These are phyloP conservation scores for Saguinus midas DNA, from an alignment of 2,113 vertebrate genomes.

Conservation along the genomic window DNA sequence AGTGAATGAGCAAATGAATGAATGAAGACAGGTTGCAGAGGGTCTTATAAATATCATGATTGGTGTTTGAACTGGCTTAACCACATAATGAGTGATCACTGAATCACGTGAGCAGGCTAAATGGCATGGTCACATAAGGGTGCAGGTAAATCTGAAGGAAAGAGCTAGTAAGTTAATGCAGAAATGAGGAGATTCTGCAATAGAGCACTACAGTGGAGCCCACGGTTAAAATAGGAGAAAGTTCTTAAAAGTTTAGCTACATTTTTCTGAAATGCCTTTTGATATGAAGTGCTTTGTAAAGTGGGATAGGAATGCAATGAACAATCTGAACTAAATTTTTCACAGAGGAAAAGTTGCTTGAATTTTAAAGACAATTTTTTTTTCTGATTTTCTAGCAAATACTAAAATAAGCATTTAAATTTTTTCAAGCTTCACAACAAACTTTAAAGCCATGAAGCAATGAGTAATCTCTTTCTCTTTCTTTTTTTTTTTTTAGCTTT, in stretches of 20 bases:
- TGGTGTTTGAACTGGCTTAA: neutral
- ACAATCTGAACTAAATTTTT: neutral
- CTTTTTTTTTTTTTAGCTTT: neutral
- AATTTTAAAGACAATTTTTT: neutral
- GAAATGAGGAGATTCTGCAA: neutral
- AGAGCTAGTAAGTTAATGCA: neutral
- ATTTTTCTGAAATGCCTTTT: neutral
- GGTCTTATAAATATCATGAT: neutral
- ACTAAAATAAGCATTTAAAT: neutral
- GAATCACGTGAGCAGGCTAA: neutral
- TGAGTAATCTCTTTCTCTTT: neutral
- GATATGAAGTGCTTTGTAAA: neutral
- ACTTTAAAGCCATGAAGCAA: neutral
- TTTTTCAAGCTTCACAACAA: neutral
- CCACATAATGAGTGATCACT: neutral
- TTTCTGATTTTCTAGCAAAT: neutral
- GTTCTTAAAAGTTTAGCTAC: neutral
- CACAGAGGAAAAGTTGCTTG: neutral
- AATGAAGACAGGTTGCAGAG: neutral
- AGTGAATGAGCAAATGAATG: neutral
- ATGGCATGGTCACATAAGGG: neutral
- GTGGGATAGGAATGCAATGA: neutral
- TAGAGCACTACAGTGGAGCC: no score
- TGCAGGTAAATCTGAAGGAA: neutral
- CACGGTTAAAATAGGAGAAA: neutral